Conservation (phyloP, 2,888 invertebrate species). For the Troglohyphantes excavatus region DNA sequence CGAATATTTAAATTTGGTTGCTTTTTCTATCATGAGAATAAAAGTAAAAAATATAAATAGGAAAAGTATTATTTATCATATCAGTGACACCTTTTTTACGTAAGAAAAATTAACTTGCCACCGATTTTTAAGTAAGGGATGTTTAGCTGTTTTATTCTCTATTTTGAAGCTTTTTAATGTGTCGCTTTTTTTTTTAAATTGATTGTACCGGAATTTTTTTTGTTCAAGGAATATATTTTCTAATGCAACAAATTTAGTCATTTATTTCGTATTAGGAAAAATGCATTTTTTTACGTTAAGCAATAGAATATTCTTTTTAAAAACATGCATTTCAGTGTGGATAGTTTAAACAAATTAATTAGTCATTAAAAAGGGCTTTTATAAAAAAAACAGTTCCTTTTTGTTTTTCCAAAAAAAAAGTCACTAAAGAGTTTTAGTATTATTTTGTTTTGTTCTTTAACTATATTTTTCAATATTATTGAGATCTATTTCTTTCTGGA, state of each 20-base stretch:
- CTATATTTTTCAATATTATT: background rate
- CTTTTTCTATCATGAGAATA: background rate
- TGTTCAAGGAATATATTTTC: background rate
- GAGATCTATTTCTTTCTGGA: background rate
- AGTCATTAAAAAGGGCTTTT: background rate
- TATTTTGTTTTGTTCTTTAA: too few relatives aligned
- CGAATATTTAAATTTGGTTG: conserved; percentile 31
- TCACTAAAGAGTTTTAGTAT: background rate
- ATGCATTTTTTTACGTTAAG: background rate
- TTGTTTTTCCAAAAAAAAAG: background rate
- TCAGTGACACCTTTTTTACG: conserved; percentile 17
- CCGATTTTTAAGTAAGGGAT: conserved; percentile 27
- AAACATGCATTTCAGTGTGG: background rate
- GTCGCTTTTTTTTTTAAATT: background rate
- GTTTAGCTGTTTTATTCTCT: conserved; percentile 15
- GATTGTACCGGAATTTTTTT: too few relatives aligned
- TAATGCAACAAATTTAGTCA: background rate
- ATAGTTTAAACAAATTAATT: background rate
- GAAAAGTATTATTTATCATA: conserved; percentile 37
- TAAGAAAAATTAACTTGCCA: conserved; percentile 34
- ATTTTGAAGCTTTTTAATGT: background rate
- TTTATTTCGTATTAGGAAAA: background rate
- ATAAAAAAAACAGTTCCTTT: background rate
- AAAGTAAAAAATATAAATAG: background rate
- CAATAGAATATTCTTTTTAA: background rate